Evolutionary conservation across 2,113 vertebrate genomes (phyloP).

Genomic region (Phalacrocorax pelagicus): DNA sequence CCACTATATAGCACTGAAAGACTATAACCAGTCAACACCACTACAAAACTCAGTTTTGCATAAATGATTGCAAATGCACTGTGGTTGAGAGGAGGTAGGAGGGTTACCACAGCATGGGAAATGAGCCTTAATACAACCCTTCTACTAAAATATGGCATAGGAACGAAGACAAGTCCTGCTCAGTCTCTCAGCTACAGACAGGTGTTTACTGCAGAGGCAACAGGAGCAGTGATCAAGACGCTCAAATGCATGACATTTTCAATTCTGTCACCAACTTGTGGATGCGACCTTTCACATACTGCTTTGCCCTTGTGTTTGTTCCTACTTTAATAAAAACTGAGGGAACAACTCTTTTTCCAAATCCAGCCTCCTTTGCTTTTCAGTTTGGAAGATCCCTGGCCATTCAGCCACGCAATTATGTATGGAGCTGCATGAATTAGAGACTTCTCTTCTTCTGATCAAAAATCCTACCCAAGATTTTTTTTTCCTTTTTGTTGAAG

Average conservation of each 20-base stretch:
- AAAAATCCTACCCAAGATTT: background rate
- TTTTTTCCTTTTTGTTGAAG: background rate
- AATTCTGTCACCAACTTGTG: background rate
- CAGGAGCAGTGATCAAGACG: background rate
- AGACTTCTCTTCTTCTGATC: background rate
- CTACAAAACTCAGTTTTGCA: background rate
- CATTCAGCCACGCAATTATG: background rate
- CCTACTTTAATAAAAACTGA: background rate
- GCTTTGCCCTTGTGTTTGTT: background rate
- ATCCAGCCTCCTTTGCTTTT: background rate
- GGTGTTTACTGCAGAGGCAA: background rate
- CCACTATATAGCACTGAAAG: background rate
- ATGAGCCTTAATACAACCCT: background rate
- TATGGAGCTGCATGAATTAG: background rate
- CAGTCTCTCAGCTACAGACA: background rate
- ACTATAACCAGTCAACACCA: background rate
- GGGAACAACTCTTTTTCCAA: background rate
- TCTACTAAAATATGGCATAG: background rate
- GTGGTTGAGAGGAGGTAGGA: background rate
- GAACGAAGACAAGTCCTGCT: background rate
- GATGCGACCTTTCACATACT: background rate
- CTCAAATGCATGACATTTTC: background rate
- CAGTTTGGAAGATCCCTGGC: background rate
- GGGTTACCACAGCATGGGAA: background rate
- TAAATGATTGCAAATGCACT: background rate